Evolutionary conservation across 2,888 invertebrate species (phyloP), one percentile per base, ranked within the genome.

Genomic region (Pseudoips prasinana): DNA sequence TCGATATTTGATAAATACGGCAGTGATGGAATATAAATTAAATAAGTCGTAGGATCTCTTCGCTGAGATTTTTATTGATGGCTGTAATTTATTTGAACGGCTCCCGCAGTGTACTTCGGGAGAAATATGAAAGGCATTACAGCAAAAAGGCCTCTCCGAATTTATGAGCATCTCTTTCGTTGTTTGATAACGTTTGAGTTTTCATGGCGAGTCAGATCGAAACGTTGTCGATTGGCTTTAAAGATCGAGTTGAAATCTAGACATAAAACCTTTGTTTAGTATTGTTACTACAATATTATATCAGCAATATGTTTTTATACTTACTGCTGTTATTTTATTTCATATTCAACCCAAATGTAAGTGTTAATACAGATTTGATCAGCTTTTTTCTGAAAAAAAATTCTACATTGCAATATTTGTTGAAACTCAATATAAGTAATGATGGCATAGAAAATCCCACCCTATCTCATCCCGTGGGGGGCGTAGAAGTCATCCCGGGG

Each of bases 101-200:
- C 77, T 68, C 83, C 83, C 86, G 78, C 83, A 84, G 81, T 79
- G 80, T 83, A 78, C 80, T 78, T 68, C 73, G 68, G 71, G 73
- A 83, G 83, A 85, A 86, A 86, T 87, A 87, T 87, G 85, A 86
- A 86, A 84, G 86, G 79, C 83, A 87, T 87, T 86, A 87, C 77
- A 76, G 78, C 76, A 77, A 83, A 84, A 87, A 85, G 83, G 82
- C 84, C 85, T 80, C 78, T 78, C 67, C 68, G 61, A 84, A 87
- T 87, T 86, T 85, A 87, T 86, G 87, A 82, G 82, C 75, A 77
- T 78, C 81, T 80, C 80, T 72, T 71, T 70, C 73, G 67, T 68
- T 78, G 82, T 82, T 85, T 84, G 83, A 86, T 85, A 73, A 48
- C 51, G 45, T 56, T 57, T 45, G 39, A 48, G 45, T 54, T 69